phyloP scores from a whole-genome alignment of 2,888 invertebrate genomes.

The Drosophila cyrtoloma region DNA sequence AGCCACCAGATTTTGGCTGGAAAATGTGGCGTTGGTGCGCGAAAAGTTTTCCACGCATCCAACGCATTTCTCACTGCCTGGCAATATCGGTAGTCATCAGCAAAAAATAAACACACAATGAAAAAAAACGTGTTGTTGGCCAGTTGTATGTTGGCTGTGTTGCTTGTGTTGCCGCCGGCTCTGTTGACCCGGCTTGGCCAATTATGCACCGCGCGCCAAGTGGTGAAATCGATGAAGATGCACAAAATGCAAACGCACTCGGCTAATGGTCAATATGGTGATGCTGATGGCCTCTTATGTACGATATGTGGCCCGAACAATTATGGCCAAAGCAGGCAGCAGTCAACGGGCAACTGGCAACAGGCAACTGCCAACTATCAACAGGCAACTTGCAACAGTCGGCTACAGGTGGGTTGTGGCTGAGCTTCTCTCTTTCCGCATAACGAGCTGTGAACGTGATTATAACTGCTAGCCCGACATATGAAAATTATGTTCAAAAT shows the following conservation, averaged over 20 bases:
- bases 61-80: conserved; percentile 74
- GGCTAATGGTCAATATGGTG: conserved; percentile 81
- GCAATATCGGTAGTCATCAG: conserved; percentile 78
- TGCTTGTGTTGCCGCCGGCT: conserved; percentile 45
- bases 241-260: conserved; percentile 80
- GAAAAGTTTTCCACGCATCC: conserved; percentile 75
- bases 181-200: conserved; percentile 73
- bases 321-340: conserved; percentile 64
- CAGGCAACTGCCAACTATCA: conserved; percentile 23
- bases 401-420: conserved; percentile 22
- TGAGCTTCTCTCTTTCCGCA: conserved; percentile 30
- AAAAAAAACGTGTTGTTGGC: conserved; percentile 62
- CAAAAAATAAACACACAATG: conserved; percentile 11
- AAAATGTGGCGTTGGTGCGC: conserved; percentile 47
- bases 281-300: conserved; percentile 65
- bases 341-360: conserved; percentile 33
- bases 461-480: conserved; percentile 77
- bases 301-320: conserved; percentile 76
- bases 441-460: conserved; percentile 82
- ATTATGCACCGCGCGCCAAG: conserved; percentile 78
- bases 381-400: conserved; percentile 59
- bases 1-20: conserved; percentile 60
- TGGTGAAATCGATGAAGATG: conserved; percentile 82
- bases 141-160: conserved; percentile 27
- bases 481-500: conserved; percentile 81